Evolutionary conservation across 2,888 invertebrate genomes (phyloP), one percentile per base, ranked within the genome.

Genomic region (Nomada goodeniana): DNA sequence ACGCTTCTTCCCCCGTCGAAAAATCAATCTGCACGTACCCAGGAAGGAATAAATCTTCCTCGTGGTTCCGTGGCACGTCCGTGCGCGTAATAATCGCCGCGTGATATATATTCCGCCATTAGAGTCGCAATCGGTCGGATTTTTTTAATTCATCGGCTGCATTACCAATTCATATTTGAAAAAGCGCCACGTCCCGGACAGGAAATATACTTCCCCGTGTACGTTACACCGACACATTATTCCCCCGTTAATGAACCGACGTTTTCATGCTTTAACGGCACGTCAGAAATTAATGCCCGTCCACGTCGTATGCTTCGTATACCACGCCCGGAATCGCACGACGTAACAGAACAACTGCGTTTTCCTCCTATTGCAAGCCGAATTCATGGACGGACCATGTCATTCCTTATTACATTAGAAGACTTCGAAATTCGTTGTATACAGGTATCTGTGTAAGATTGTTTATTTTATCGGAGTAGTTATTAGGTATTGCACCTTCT

Each of bases 1-100:
- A 20, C 20, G 13, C 57, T 20, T 23, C 75, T 68, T 75, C 77
- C 69, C 69, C 69, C 67, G 36, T 53, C 63, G 55, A 82, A 80
- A 75, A 82, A 82, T 80, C 80, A 82, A 82, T 80, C 80, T 59
- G 63, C 75, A 18, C 57, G 75, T 63, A 68, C 76, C 47, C 53
- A 67, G 68, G 70, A 76, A 75, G 69, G 63, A 67, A 82, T 82
- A 72, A 81, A 82, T 82, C 82, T 69, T 71, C 59, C 42, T 52
- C 52, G 5, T 52, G 60, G 42, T 47, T 47, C n/a, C 44, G 65
- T 26, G 65, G 53, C 70, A 47, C 64, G 65, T 36, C 7, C 47
- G 18, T 26, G 64, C 60, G 53, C 60, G 71, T 80, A 79, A 79
- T 80, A 79, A 71, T 71, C 53, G 71, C 50, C 36, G 11, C 36